Base-by-base conservation (phyloP, 1,140 invertebrate genomes). In the Thaumatotibia leucotreta region DNA sequence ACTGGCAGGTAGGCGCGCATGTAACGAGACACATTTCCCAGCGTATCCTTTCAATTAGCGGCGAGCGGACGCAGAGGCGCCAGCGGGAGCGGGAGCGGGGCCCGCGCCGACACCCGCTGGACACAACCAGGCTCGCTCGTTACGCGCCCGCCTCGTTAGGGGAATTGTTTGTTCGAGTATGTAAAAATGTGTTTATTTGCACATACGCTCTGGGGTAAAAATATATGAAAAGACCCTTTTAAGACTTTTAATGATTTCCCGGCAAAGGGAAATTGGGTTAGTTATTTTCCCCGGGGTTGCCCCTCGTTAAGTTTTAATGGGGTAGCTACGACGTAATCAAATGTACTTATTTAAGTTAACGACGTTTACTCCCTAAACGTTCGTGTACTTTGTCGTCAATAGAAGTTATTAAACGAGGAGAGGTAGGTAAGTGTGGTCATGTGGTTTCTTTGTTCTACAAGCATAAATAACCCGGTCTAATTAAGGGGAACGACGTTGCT, bases 171-270 rank as follows among this genome's bases (percentile, higher is more conserved):
- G 88, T 90, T 90, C 84, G 86, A 86, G 86, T 90, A 90, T 90
- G 88, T 90, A 89, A 90, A 89, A 90, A 90, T 90, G 86, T 90
- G 88, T 90, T 90, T 90, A 90, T 89, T 90, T 90, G 85, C 86
- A 90, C 88, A 85, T 89, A 89, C 85, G 86, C 88, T 83, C 75
- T 83, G 63, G 84, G 88, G 80, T 87, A 85, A 88, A 90, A 88
- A 88, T 88, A 86, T 90, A 85, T 90, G 88, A 88, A 90, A 90
- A 88, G 88, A 90, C 88, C 88, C 88, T 90, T 90, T 90, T 89
- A 90, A 91, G 88, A 91, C 86, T 91, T 90, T 90, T 91, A 91
- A 91, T 91, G 88, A 91, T 91, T 90, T 91, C 86, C 86, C 86
- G 88, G 85, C 84, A 89, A 90, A 91, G 84, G 88, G 86, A 91